Base-by-base conservation (phyloP, 2,113 vertebrate genomes). In the Erythrolamprus reginae region DNA sequence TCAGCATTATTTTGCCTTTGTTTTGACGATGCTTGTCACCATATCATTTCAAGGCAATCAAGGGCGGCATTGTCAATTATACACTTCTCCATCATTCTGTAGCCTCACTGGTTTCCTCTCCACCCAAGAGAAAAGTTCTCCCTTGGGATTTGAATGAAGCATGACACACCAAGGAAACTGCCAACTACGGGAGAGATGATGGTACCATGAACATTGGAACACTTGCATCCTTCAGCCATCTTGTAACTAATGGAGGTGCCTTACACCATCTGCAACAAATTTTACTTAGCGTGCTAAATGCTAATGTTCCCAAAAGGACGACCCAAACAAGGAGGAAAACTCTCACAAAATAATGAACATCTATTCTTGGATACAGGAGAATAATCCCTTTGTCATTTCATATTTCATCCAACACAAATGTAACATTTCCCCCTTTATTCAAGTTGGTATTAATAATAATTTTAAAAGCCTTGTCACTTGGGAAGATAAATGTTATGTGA, bases 361-460 rank as follows among this genome's bases (percentile, higher is more conserved):
- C 92, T 86, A 24, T 85, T 85, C 48, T 92, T 91, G 61, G 65
- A 95, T 95, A 89, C 87, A 93, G 93, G 89, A 90, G 90, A 77
- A 7, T 6, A 70, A 93, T 86, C 92, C 83, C 58, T 84, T 92
- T 94, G 96, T 96, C 92, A 94, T 95, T 96, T 96, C 93, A 89
- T 12, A 28, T 96, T 96, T 97, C 90, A 89, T 89, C 89, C 86
- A 90, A 92, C 77, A 89, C 92, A 92, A 61, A 95, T 13, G 24
- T 89, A 90, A 91, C 90, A 91, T 94, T 93, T 96, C 93, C 93
- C 96, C 87, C 88, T 89, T 77, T 77, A 77, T 77, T 95, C 92
- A 92, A 92, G 92, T 95, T 96, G 94, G 91, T 93, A 93, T 77
- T 77, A 92, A 93, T 94, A 95, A 97, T 96, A 95, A 96, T 97